Conservation (phyloP, 2,888 invertebrate genomes). For the Thalpophila matura region DNA sequence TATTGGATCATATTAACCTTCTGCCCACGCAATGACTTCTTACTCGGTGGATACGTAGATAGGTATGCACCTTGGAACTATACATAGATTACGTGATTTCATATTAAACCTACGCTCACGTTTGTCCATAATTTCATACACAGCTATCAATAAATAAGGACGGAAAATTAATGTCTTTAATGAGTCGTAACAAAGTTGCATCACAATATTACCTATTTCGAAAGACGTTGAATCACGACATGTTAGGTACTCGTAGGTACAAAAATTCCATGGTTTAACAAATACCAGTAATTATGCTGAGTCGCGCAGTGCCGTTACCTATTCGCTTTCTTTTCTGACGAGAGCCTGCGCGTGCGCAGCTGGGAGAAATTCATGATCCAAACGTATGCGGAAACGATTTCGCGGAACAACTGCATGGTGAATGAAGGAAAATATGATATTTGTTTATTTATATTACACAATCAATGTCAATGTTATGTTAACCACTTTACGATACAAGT, state of each 20-base stretch:
- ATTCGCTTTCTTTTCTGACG: constrained; percentile 84
- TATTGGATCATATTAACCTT: constrained; percentile 62
- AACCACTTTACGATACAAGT: background rate
- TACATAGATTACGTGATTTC: constrained; percentile 52
- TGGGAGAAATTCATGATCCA: constrained; percentile 72
- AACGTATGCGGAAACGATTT: constrained; percentile 69
- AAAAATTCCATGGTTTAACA: constrained; percentile 50
- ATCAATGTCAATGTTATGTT: constrained; percentile 15
- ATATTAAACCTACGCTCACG: constrained; percentile 51
- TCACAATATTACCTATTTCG: background rate
- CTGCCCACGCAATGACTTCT: constrained; percentile 55
- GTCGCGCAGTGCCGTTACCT: constrained; percentile 81
- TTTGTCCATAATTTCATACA: constrained; percentile 19
- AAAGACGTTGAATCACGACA: background rate
- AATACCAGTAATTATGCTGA: constrained; percentile 71
- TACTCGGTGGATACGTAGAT: too few species aligned
- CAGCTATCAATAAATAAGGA: constrained; percentile 24
- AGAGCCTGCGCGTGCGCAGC: constrained; percentile 66
- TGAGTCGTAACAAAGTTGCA: constrained; percentile 10
- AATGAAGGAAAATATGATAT: constrained; percentile 50
- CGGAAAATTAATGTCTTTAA: constrained; percentile 28
- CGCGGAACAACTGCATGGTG: constrained; percentile 63
- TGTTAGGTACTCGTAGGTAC: background rate
- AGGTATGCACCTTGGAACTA: constrained; percentile 51
- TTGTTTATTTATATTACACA: constrained; percentile 41